Percentiles rank a stretch among this genome's conserved stretches.
phyloP scores from a whole-genome alignment of 1,140 invertebrate species.

The Ctenoplectra terminalis region DNA sequence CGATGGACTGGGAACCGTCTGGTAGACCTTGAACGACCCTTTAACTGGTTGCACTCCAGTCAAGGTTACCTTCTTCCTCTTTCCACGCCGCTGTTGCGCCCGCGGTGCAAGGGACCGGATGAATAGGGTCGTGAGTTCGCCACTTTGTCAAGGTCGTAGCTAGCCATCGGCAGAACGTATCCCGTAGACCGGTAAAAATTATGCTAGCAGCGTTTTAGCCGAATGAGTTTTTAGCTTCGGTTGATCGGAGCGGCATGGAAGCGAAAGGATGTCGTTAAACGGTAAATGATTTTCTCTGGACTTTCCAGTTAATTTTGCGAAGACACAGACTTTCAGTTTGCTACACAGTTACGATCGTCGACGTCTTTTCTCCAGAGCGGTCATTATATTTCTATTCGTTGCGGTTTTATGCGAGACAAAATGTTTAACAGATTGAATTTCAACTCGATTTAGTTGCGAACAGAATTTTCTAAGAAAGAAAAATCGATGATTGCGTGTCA shows the following conservation, averaged over 20 bases:
- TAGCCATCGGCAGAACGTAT: background rate
- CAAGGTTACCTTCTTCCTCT: constrained; percentile 71
- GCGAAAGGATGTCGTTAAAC: background rate
- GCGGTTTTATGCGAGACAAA: background rate
- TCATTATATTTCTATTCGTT: background rate
- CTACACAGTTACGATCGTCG: too few relatives aligned
- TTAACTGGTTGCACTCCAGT: constrained; percentile 69
- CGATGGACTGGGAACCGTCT: constrained; percentile 61
- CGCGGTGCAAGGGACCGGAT: constrained; percentile 45
- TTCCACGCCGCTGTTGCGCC: constrained; percentile 30
- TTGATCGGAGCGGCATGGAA: background rate
- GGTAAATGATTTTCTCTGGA: background rate
- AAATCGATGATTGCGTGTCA: constrained; percentile 47
- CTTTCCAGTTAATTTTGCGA: too few relatives aligned
- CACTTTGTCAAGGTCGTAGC: constrained; percentile 61
- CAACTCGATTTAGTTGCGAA: background rate
- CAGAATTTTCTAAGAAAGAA: background rate
- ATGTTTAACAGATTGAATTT: background rate
- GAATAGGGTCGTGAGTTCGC: constrained; percentile 66
- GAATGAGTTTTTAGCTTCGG: background rate
- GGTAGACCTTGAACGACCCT: constrained; percentile 73
- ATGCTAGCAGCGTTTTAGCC: background rate
- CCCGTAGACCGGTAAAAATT: constrained; percentile 1
- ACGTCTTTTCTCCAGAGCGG: background rate
- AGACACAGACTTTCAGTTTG: too few relatives aligned